A percentile compares a stretch with the other conserved stretches of the same genome.
Conservation (phyloP, 1,140 invertebrate genomes). For the Drosophila truncata region DNA sequence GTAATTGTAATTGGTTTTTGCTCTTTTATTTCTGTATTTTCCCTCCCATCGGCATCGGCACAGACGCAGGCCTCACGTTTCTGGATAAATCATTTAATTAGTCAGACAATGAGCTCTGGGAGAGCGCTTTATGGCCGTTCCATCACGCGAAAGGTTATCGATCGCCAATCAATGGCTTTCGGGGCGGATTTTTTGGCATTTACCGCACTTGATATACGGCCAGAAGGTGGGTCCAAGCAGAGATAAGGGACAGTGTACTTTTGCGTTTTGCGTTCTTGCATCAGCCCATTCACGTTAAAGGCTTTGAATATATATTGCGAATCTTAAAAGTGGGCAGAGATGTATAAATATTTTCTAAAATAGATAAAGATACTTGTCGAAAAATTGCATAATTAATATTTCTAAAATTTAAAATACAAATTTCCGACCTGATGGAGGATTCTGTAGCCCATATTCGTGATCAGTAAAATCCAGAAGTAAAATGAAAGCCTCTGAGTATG, state of each 20-base stretch:
- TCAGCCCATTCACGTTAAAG: background rate
- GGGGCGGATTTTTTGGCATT: conserved; percentile 62
- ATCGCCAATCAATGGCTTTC: conserved; percentile 58
- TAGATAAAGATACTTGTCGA: too few relatives aligned
- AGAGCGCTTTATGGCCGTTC: conserved; percentile 44
- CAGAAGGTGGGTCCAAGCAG: conserved; percentile 28
- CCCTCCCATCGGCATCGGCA: conserved; percentile 41
- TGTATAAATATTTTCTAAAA: background rate
- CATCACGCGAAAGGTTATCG: conserved; percentile 71
- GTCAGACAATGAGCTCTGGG: conserved; percentile 72
- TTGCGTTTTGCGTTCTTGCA: background rate
- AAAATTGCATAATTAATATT: too few relatives aligned
- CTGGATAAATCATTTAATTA: conserved; percentile 84
- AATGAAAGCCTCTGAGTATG: too few relatives aligned
- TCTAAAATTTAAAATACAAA: too few relatives aligned
- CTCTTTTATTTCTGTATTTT: conserved; percentile 38
- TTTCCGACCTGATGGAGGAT: too few relatives aligned
- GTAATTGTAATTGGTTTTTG: conserved; percentile 83
- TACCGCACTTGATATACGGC: conserved; percentile 71
- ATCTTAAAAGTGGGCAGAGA: background rate
- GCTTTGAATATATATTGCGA: background rate
- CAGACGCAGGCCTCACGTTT: conserved; percentile 68
- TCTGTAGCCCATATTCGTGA: too few relatives aligned
- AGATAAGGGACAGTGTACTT: conserved; percentile 42
- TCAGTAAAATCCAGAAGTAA: too few relatives aligned